These are phyloP conservation scores for Caenorhabditis sp. DNA, from an alignment of 2,888 invertebrate genomes.

Conservation along the genomic window DNA sequence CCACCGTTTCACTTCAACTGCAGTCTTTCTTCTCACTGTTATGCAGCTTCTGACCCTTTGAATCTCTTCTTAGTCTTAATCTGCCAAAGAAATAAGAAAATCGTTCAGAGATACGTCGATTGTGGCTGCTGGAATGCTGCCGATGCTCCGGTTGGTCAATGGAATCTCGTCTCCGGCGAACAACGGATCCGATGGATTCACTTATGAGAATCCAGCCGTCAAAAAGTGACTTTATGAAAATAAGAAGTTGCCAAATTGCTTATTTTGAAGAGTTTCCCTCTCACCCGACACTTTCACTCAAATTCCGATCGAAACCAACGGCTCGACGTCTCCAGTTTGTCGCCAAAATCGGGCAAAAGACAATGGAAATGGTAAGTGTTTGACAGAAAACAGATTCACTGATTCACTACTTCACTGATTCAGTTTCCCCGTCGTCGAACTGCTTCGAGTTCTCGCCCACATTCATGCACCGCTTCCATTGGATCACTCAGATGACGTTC, in stretches of 20 bases:
- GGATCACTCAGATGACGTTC: constrained; percentile 78
- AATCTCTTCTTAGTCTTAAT: no score
- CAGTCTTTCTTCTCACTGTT: neutral
- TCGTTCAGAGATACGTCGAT: constrained; percentile 74
- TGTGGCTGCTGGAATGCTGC: constrained; percentile 74
- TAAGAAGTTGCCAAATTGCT: neutral
- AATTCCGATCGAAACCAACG: constrained; percentile 38
- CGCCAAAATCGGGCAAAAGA: constrained; percentile 43
- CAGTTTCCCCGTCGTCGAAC: constrained; percentile 11
- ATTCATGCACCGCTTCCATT: constrained; percentile 76
- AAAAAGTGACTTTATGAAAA: constrained; percentile 17
- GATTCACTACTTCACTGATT: neutral
- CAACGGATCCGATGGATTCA: constrained; percentile 28
- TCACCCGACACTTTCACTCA: constrained; percentile 35
- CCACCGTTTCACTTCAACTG: neutral
- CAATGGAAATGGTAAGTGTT: constrained; percentile 32
- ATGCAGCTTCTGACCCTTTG: neutral
- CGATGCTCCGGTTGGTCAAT: constrained; percentile 68
- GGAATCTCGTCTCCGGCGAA: constrained; percentile 45
- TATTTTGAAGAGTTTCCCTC: constrained; percentile 18
- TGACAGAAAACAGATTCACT: no score
- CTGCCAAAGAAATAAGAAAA: no score
- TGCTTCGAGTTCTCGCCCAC: constrained; percentile 65
- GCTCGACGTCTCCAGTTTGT: constrained; percentile 32
- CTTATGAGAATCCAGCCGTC: constrained; percentile 36